These are phyloP conservation scores for Carabus problematicus DNA, from an alignment of 2,888 invertebrate species.

Conservation along the genomic window DNA sequence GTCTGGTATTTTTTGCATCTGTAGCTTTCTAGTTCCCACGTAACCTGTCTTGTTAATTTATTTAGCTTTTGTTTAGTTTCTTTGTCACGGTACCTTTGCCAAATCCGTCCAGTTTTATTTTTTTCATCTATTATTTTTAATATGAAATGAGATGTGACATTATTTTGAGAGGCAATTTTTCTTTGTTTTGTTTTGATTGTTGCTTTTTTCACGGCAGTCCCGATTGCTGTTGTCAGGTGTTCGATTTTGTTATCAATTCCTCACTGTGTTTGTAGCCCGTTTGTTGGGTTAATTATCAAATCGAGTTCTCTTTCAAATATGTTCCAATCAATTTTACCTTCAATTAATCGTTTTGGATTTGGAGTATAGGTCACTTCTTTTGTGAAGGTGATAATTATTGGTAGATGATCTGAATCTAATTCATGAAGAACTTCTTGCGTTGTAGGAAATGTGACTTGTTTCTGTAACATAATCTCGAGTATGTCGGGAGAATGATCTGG, in stretches of 20 bases:
- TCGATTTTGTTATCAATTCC: neutral
- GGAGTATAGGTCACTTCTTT: neutral
- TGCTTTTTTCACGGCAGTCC: neutral
- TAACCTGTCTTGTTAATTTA: no score
- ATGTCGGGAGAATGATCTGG: neutral
- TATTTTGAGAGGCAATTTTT: neutral
- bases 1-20: neutral
- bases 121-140: neutral
- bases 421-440: neutral
- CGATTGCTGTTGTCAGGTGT: neutral
- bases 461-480: neutral
- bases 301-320: neutral
- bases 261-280: neutral
- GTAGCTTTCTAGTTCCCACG: neutral
- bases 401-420: neutral
- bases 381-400: neutral
- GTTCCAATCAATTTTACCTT: neutral
- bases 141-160: neutral
- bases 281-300: neutral
- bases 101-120: neutral
- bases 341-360: neutral
- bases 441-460: neutral
- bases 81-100: neutral
- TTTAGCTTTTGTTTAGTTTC: neutral
- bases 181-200: neutral